These are phyloP conservation scores for Manis crassicaudata DNA, from an alignment of 2,797 vertebrate species.

Conservation along the genomic window DNA sequence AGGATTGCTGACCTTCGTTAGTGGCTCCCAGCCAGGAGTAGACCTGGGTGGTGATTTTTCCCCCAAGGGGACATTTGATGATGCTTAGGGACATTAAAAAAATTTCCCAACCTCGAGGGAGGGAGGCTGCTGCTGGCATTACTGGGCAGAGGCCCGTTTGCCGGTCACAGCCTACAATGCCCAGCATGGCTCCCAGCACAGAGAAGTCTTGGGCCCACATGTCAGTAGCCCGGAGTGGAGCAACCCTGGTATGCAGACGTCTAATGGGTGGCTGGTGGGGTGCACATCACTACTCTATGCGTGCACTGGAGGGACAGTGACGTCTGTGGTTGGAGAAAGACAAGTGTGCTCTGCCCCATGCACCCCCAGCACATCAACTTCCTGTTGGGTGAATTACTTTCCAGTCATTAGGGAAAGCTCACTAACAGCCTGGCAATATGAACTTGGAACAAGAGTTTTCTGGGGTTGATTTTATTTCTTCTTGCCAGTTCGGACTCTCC, in stretches of 20 bases:
- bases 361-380: accelerated
- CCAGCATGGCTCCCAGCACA: accelerated
- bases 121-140: background rate
- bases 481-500: background rate
- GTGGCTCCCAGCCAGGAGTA: accelerated
- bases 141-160: accelerated
- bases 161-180: accelerated
- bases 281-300: too few relatives aligned
- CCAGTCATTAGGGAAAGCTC: accelerated
- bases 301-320: accelerated
- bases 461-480: background rate
- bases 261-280: accelerated
- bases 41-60: accelerated
- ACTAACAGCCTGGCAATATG: accelerated
- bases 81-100: background rate
- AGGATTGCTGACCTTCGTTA: accelerated
- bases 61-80: background rate
- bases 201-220: accelerated
- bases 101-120: background rate
- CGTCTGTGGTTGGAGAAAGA: background rate
- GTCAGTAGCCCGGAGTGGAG: accelerated
- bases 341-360: accelerated
- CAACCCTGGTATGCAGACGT: background rate
- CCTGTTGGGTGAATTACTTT: accelerated
- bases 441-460: background rate